Conservation (phyloP, 2,888 invertebrate species). For the Leptopilina myrica region DNA sequence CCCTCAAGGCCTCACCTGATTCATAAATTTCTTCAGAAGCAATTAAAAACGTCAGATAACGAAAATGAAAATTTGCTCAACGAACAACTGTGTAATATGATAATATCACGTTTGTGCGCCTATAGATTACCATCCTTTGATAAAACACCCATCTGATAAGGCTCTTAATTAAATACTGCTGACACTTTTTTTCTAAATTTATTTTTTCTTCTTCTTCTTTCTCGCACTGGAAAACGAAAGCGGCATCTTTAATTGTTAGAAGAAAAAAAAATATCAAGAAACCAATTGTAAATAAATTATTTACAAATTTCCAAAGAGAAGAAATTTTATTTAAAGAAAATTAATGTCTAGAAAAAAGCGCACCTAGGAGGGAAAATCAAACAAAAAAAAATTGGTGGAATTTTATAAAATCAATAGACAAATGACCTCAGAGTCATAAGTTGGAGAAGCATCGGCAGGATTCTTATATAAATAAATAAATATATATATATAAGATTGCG, state of each 20-base stretch:
- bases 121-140: constrained; percentile 11
- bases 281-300: no score
- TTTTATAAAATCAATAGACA: constrained; percentile 29
- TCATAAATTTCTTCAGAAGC: constrained; percentile 27
- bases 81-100: constrained; percentile 15
- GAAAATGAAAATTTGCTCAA: background rate
- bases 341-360: no score
- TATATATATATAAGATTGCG: constrained; percentile 39
- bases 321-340: no score
- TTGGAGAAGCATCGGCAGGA: constrained; percentile 26
- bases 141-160: background rate
- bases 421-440: constrained; percentile 24
- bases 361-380: background rate
- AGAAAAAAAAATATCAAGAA: no score
- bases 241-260: no score
- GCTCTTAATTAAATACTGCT: background rate
- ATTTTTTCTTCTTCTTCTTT: no score
- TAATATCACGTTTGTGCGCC: background rate
- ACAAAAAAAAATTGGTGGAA: background rate
- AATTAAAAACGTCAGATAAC: background rate
- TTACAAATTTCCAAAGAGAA: no score
- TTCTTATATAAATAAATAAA: constrained; percentile 40
- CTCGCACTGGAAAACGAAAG: no score
- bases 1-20: constrained; percentile 14
- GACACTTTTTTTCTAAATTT: no score